phyloP scores from a whole-genome alignment of 37 sponge, comb jelly and placozoan genomes.

The Chondrosia reniformis region DNA sequence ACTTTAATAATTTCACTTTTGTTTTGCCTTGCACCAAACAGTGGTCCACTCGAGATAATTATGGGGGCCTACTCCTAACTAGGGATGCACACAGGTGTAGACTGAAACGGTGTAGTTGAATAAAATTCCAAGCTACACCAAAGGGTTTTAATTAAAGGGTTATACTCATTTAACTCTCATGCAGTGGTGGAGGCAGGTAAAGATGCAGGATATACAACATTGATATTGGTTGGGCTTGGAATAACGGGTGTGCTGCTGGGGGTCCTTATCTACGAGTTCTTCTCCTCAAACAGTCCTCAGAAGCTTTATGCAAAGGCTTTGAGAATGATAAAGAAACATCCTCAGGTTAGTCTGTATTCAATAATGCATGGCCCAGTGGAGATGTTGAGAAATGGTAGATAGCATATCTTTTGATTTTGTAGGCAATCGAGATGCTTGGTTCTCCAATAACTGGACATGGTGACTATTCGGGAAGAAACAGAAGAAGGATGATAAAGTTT shows the following conservation, averaged over 20 bases:
- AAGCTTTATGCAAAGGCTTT: constrained; percentile 61
- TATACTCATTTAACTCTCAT: too few relatives aligned
- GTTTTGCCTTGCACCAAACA: background rate
- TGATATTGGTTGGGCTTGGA: constrained; percentile 64
- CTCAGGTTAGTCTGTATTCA: constrained; percentile 21
- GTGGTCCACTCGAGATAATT: too few relatives aligned
- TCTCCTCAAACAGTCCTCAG: constrained; percentile 55
- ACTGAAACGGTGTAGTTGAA: too few relatives aligned
- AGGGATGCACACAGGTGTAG: too few relatives aligned
- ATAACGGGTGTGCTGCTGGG: constrained; percentile 64
- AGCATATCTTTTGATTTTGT: background rate
- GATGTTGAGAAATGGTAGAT: too few relatives aligned
- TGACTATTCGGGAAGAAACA: constrained; percentile 61
- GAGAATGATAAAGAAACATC: constrained; percentile 54
- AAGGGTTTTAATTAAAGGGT: background rate
- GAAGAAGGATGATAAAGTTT: constrained; percentile 68
- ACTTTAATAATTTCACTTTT: too few relatives aligned
- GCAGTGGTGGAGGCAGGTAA: constrained; percentile 73
- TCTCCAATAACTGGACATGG: constrained; percentile 74
- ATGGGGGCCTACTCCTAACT: too few relatives aligned
- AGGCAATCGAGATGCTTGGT: constrained; percentile 19
- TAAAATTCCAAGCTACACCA: background rate
- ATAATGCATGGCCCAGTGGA: too few relatives aligned
- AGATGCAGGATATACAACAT: constrained; percentile 55
- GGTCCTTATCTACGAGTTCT: constrained; percentile 67